Base-by-base conservation (phyloP, 1,140 invertebrate genomes). In the Lasioglossum baleicum region DNA sequence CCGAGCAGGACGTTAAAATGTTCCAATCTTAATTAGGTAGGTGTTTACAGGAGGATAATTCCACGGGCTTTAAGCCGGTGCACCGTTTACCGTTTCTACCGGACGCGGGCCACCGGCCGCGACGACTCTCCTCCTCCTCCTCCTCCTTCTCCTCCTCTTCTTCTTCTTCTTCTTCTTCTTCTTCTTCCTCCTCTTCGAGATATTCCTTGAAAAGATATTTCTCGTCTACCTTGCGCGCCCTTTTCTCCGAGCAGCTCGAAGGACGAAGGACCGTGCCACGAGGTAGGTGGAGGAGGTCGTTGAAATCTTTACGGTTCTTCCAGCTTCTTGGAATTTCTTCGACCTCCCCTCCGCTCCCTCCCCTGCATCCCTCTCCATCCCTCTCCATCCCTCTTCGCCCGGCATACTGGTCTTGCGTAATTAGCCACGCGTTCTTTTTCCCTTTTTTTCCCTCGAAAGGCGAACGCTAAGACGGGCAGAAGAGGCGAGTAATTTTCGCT, bases 21-120 rank as follows among this genome's bases (percentile, higher is more conserved):
- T 92, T 92, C 91, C 91, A 92, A 92, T 93, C 92, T 93, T 92
- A 92, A 93, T 93, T 93, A 92, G 92, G 89, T 92, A 92, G 91
- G 92, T 93, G 92, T 93, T 92, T 93, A 92, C 90, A 92, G 90
- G 88, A 89, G 89, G 88, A 92, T 91, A 89, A 90, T 91, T 92
- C 85, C 85, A 79, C 80, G 82, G 87, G 73, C 69, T 58, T 86
- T 74, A 78, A 83, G 85, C 84, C 69, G 85, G 75, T 80, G 83
- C 74, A 70, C 79, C 63, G 70, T 81, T 76, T 42, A 80, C 78
- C 72, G 78, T 84, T 85, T 84, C 60, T 69, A 67, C 83, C 69
- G 83, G 64, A 80, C 65, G 81, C 81, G 81, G 86, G 75, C 82
- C 82, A 84, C 85, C 85, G 73, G 80, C 75, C 69, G 58, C 85